Evolutionary conservation across 2,113 vertebrate genomes (phyloP).

Genomic region (Typhlomys cinereus): DNA sequence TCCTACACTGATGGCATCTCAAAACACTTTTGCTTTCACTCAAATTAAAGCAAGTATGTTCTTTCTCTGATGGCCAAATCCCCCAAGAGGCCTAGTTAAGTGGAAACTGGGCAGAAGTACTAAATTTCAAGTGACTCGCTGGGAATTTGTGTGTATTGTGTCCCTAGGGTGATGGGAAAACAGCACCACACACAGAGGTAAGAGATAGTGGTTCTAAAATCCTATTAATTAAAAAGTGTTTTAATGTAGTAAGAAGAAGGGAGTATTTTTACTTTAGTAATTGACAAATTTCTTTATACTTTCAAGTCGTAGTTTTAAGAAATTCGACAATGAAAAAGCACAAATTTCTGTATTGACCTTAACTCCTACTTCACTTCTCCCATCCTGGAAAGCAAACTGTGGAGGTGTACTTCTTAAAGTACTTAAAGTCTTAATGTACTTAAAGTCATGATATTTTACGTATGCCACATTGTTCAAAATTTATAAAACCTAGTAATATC

Average conservation of each 20-base stretch:
- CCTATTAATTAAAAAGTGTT: neutral
- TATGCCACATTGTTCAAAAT: neutral
- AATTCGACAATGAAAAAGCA: neutral
- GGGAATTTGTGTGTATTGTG: neutral
- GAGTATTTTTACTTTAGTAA: slow-evolving; percentile 29
- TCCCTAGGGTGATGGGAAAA: neutral
- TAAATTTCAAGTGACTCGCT: slow-evolving; percentile 6
- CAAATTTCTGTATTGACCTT: neutral
- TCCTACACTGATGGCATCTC: neutral
- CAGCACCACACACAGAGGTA: neutral
- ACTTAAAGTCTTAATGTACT: slow-evolving; percentile 19
- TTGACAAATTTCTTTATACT: neutral
- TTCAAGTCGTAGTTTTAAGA: slow-evolving; percentile 38
- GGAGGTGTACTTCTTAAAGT: neutral
- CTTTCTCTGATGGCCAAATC: slow-evolving; percentile 35
- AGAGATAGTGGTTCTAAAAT: neutral
- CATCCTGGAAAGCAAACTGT: neutral
- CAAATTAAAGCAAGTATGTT: slow-evolving; percentile 22
- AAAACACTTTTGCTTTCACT: slow-evolving; percentile 48
- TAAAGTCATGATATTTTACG: neutral
- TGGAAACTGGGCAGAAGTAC: slow-evolving; percentile 1
- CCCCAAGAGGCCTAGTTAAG: slow-evolving; percentile 37
- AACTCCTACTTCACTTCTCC: neutral
- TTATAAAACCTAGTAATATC: neutral
- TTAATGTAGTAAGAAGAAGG: neutral